Percentiles rank a stretch among this genome's conserved stretches.
These are phyloP conservation scores for Leguminivora glycinivorella DNA, from an alignment of 1,140 invertebrate genomes.

Conservation along the genomic window DNA sequence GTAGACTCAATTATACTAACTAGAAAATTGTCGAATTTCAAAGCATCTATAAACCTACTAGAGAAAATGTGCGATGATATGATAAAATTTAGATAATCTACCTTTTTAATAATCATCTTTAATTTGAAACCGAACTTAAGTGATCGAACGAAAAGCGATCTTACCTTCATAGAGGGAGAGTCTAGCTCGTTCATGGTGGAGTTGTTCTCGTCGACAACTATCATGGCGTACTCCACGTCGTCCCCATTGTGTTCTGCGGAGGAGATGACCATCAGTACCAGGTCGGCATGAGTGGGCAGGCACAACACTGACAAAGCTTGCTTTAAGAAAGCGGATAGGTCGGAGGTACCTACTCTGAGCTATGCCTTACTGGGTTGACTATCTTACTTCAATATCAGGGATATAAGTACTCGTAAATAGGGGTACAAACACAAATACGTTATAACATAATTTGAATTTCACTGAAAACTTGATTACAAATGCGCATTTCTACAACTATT, in stretches of 20 bases:
- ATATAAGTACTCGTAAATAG: no score
- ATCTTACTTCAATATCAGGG: not conserved
- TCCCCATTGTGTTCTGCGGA: constrained; percentile 81
- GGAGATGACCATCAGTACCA: constrained; percentile 29
- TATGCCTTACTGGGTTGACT: constrained; percentile 8
- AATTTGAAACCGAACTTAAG: not conserved
- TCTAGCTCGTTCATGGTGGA: constrained; percentile 90
- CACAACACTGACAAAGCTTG: constrained; percentile 57
- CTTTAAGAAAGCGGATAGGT: constrained; percentile 48
- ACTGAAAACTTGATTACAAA: not conserved
- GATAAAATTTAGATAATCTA: constrained; percentile 10
- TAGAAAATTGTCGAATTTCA: not conserved
- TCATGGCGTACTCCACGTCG: constrained; percentile 92
- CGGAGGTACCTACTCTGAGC: constrained; percentile 24
- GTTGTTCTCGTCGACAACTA: constrained; percentile 93
- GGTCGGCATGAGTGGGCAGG: not conserved
- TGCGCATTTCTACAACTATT: not conserved
- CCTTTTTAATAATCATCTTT: not conserved
- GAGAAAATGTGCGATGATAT: constrained; percentile 28
- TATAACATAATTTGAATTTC: no score
- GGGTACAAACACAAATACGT: no score
- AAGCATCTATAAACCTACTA: constrained; percentile 9
- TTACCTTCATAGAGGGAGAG: constrained; percentile 91
- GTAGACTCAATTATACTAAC: not conserved
- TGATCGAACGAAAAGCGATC: constrained; percentile 30